Conservation (phyloP, 2,888 invertebrate species). For the Unio delphinus region DNA sequence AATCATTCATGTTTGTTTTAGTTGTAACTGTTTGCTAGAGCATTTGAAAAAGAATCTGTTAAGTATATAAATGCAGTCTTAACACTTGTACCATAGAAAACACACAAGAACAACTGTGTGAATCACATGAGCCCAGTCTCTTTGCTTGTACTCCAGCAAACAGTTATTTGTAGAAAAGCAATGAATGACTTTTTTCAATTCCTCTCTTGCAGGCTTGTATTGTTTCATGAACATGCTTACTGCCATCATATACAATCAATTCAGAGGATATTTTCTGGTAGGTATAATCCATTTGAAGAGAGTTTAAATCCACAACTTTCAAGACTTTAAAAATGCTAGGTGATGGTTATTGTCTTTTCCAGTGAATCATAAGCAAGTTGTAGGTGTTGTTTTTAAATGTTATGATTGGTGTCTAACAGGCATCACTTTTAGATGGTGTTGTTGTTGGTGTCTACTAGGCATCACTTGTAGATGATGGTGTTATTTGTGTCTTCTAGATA, state of each 20-base stretch:
- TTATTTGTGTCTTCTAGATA: too few relatives aligned
- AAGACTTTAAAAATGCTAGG: too few relatives aligned
- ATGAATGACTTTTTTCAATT: neutral
- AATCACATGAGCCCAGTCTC: neutral
- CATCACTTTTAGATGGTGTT: too few relatives aligned
- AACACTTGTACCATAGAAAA: neutral
- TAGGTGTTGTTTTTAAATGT: neutral
- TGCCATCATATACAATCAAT: conserved; percentile 70
- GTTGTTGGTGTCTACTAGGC: too few relatives aligned
- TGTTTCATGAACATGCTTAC: conserved; percentile 71
- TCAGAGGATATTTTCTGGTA: conserved; percentile 69
- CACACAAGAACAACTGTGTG: neutral
- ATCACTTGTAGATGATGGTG: too few relatives aligned
- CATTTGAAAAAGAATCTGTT: neutral
- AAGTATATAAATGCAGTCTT: neutral
- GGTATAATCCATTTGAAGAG: conserved; percentile 13
- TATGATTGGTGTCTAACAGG: neutral
- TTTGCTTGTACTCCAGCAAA: neutral
- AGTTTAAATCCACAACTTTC: too few relatives aligned
- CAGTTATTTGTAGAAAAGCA: neutral
- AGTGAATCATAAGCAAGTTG: too few relatives aligned
- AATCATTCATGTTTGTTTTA: too few relatives aligned
- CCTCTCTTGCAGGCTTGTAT: conserved; percentile 60
- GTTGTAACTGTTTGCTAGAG: neutral
- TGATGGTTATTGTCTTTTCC: too few relatives aligned